Evolutionary conservation across 1,140 invertebrate species (phyloP), one percentile per base, ranked within the genome.

Genomic region (Drosophila insularis): DNA sequence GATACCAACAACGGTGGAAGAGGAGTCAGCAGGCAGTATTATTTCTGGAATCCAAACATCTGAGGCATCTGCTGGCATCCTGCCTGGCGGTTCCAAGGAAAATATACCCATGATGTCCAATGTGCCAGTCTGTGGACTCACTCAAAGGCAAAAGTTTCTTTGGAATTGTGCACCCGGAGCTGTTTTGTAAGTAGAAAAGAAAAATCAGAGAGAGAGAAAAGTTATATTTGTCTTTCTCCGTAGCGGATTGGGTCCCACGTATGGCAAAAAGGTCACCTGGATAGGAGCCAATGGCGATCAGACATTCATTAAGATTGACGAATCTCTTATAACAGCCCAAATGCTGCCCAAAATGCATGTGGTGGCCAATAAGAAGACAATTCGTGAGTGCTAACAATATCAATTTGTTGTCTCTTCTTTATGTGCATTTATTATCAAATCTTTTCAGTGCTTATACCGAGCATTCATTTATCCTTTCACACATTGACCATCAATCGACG

Each of bases 301-400:
- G 92, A 99, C 98, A 2, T 98, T 97, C 81, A 93, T 99, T 14
- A 98, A 98, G 92, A 95, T 98, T 46, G 98, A 99, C 84, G 98
- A 99, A 92, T 95, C 95, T 37, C 93, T 98, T 7, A 98, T 99
- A 55, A 99, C 98, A 92, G 96, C 96, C 2, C 95, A 97, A 63
- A 97, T 95, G 81, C 94, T 99, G 40, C 94, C 95, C 46, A 95
- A 96, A 81, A 96, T 97, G 27, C 97, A 96, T 68, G 95, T 99
- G 54, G 96, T 97, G 81, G 97, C 97, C 4, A 98, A 98, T 89
- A 95, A 95, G 87, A 95, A 95, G 84, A 96, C 95, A 68, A 97
- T 98, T 78, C 94, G 97, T 97, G 93, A 93, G 93, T 92, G 53
- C 0, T 1, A 2, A 6, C 0, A 0, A 2, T 1, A 0, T 27